These are phyloP conservation scores for Plagiodera versicolora DNA, from an alignment of 2,888 invertebrate genomes.

Conservation along the genomic window DNA sequence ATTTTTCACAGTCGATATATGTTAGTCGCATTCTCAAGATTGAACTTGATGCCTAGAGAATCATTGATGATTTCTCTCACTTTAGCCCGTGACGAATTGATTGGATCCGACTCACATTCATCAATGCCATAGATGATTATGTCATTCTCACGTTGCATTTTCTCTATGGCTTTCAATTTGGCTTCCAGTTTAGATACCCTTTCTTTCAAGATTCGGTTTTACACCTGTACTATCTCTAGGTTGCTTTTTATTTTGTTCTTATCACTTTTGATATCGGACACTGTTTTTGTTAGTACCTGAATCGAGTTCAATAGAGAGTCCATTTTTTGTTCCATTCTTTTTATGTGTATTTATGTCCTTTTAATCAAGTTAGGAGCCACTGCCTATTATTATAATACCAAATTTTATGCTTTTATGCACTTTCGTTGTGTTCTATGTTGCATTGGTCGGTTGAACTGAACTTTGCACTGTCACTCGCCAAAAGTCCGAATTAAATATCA, in stretches of 20 bases:
- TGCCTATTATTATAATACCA: background rate
- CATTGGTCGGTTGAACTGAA: background rate
- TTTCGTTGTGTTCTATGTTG: background rate
- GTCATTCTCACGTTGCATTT: constrained; percentile 2
- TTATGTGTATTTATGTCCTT: background rate
- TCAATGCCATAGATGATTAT: constrained; percentile 5
- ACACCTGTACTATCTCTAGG: background rate
- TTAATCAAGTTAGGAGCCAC: background rate
- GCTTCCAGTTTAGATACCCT: constrained; percentile 10
- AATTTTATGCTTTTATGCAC: background rate
- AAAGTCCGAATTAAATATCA: background rate
- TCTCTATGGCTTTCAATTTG: constrained; percentile 6
- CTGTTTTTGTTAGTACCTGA: constrained; percentile 9
- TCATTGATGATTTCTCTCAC: constrained; percentile 7
- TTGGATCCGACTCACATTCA: background rate
- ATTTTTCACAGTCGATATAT: constrained; percentile 3
- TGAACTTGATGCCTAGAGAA: constrained; percentile 1
- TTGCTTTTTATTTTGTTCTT: constrained; percentile 9
- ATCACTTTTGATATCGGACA: constrained; percentile 8
- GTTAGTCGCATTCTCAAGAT: constrained; percentile 4
- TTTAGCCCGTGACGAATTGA: background rate
- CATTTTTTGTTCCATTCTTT: background rate
- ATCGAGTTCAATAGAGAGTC: constrained; percentile 1
- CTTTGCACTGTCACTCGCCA: background rate
- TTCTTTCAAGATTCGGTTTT: constrained; percentile 9